Percentiles rank a stretch among this genome's conserved stretches.
phyloP scores from a whole-genome alignment of 1,140 invertebrate species.

The Hypothenemus hampei region DNA sequence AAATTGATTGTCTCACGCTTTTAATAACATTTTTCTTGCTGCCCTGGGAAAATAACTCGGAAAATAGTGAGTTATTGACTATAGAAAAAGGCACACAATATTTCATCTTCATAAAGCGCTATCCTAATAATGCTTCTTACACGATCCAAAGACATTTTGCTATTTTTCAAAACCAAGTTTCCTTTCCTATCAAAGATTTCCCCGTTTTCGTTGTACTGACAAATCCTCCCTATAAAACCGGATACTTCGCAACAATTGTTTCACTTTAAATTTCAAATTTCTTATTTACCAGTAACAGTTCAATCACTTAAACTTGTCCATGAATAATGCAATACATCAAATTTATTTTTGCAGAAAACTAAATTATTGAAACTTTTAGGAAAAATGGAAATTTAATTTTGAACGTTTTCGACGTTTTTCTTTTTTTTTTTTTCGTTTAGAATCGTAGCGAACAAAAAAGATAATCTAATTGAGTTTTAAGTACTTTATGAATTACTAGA shows the following conservation, averaged over 20 bases:
- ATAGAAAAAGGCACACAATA: constrained; percentile 16
- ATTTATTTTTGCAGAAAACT: background rate
- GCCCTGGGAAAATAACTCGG: constrained; percentile 18
- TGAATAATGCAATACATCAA: constrained; percentile 1
- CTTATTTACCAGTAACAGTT: constrained; percentile 1
- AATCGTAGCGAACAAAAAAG: background rate
- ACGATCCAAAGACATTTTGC: background rate
- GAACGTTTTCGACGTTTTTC: background rate
- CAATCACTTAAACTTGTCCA: constrained; percentile 2
- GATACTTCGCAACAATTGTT: too few species aligned
- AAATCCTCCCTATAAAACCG: background rate
- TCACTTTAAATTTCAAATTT: constrained; percentile 2
- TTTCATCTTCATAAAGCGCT: constrained; percentile 15
- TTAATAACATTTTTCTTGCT: constrained; percentile 27
- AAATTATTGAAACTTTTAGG: too few species aligned
- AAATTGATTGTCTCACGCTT: constrained; percentile 28
- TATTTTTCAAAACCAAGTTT: constrained; percentile 6
- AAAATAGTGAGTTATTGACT: constrained; percentile 28
- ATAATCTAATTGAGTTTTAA: background rate
- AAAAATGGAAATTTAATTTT: constrained; percentile 1
- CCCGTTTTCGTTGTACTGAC: background rate
- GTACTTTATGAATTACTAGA: background rate
- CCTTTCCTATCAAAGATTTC: background rate
- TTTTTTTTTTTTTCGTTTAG: background rate
- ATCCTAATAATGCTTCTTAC: constrained; percentile 6